Conservation (phyloP, 2,797 vertebrate species). For the Psittacula echo region DNA sequence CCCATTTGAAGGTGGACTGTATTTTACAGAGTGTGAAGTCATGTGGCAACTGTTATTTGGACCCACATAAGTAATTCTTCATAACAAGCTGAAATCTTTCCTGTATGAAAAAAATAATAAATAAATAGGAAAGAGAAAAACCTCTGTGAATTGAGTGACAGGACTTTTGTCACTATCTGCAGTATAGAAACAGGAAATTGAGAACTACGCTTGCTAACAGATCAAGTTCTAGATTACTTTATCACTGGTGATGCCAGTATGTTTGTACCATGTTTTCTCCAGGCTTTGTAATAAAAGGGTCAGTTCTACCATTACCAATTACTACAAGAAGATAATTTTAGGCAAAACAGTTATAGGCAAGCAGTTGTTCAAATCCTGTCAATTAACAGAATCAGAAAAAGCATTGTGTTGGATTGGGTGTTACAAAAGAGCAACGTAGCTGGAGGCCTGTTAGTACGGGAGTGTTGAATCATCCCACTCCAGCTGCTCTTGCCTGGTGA, state of each 20-base stretch:
- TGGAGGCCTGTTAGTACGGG: slow-evolving; percentile 79
- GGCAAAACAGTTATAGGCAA: slow-evolving; percentile 52
- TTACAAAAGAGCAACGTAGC: slow-evolving; percentile 74
- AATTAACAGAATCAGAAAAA: slow-evolving; percentile 72
- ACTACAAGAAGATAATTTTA: slow-evolving; percentile 36
- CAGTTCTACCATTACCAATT: slow-evolving; percentile 15
- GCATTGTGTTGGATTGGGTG: slow-evolving; percentile 72
- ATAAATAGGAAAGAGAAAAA: slow-evolving; percentile 66
- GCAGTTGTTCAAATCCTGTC: slow-evolving; percentile 75
- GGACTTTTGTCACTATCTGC: slow-evolving; percentile 42
- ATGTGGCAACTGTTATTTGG: background rate
- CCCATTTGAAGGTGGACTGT: background rate
- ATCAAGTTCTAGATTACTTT: background rate
- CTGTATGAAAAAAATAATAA: slow-evolving; percentile 12
- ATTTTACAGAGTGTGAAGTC: slow-evolving; percentile 32
- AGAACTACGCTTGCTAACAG: slow-evolving; percentile 10
- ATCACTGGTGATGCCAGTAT: background rate
- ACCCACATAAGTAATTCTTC: slow-evolving; percentile 4
- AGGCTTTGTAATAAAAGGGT: slow-evolving; percentile 20
- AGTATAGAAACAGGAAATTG: slow-evolving; percentile 31
- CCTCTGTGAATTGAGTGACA: slow-evolving; percentile 61
- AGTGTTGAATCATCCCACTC: slow-evolving; percentile 90
- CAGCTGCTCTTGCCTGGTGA: slow-evolving; percentile 84
- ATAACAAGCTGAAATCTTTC: slow-evolving; percentile 52
- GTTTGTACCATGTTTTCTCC: background rate